phyloP scores from a whole-genome alignment of 2,888 invertebrate genomes.

The Ctena decussata region DNA sequence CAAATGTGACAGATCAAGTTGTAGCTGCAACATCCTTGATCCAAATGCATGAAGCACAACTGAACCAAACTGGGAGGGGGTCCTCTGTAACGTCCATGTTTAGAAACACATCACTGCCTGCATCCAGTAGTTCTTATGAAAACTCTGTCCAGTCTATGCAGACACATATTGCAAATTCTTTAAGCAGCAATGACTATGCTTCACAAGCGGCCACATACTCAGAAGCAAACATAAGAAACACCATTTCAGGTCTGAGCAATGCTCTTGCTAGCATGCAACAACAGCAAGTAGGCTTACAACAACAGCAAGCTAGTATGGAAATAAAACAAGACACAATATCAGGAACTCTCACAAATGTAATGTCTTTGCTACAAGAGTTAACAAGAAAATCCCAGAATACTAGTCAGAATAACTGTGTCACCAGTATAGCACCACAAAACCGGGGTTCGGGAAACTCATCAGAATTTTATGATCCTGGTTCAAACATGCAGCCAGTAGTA shows the following conservation, averaged over 20 bases:
- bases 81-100: background rate
- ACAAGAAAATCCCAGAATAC: background rate
- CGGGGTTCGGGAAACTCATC: background rate
- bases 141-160: background rate
- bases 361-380: background rate
- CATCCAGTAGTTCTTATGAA: background rate
- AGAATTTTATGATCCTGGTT: background rate
- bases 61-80: background rate
- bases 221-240: background rate
- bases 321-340: background rate
- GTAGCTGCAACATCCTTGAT: background rate
- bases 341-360: background rate
- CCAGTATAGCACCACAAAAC: background rate
- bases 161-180: background rate
- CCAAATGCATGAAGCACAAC: background rate
- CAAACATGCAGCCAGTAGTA: background rate
- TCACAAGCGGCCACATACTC: background rate
- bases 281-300: background rate
- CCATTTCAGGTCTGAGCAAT: background rate
- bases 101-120: background rate
- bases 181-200: background rate
- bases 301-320: background rate
- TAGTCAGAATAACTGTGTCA: background rate
- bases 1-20: background rate
- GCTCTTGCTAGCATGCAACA: background rate